Conservation (phyloP, 2,113 vertebrate genomes). For the Grammomys surdaster region DNA sequence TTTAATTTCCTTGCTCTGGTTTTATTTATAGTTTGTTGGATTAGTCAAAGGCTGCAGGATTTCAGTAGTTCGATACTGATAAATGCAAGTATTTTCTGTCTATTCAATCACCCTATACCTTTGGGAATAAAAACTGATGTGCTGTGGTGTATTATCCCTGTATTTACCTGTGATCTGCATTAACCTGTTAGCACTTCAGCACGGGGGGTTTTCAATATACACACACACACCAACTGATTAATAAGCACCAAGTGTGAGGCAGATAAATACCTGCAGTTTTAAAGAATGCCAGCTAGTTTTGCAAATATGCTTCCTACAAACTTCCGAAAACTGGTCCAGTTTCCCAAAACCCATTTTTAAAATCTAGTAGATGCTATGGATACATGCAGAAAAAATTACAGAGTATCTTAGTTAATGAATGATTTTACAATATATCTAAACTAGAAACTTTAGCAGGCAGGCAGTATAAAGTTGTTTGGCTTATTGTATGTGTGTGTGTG, state of each 20-base stretch:
- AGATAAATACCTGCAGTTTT: not conserved
- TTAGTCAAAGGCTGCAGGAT: not conserved
- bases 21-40: not conserved
- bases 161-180: not conserved
- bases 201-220: not conserved
- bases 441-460: not conserved
- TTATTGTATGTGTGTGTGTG: not conserved
- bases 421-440: slow-evolving; percentile 14
- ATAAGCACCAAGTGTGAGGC: not conserved
- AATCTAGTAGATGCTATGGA: not conserved
- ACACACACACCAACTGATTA: not conserved
- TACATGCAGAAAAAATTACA: not conserved
- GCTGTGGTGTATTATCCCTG: not conserved
- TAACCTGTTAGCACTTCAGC: not conserved
- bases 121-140: not conserved
- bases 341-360: not conserved
- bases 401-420: not conserved
- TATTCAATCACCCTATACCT: not conserved
- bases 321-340: not conserved
- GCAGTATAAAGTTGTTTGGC: not conserved
- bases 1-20: slow-evolving; percentile 3
- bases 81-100: not conserved
- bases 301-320: not conserved
- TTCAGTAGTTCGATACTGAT: not conserved
- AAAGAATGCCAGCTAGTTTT: not conserved